These are phyloP conservation scores for Bradypodion ventrale DNA, from an alignment of 2,797 vertebrate genomes.

Conservation along the genomic window DNA sequence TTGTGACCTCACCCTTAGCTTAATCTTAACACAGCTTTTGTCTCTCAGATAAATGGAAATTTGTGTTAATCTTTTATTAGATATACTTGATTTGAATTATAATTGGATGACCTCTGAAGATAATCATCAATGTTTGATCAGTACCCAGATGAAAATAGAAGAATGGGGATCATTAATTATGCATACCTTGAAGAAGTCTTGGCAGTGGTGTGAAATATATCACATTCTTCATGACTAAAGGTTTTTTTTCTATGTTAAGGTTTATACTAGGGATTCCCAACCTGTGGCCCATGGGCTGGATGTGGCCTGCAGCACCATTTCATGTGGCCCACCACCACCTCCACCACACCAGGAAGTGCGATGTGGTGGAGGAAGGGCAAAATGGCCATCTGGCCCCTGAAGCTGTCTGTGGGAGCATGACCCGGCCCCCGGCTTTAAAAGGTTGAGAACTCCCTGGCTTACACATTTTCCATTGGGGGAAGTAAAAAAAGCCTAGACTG, in stretches of 20 bases:
- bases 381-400: no score
- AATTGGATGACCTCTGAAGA: slow-evolving; percentile 44
- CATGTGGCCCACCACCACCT: no score
- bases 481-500: neutral
- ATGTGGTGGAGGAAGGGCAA: no score
- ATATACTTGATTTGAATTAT: slow-evolving; percentile 47
- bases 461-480: neutral
- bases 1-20: slow-evolving; percentile 8
- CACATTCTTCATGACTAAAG: neutral
- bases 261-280: no score
- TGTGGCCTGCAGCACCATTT: no score
- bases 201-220: slow-evolving; percentile 12
- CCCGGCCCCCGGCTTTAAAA: no score
- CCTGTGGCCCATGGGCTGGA: no score
- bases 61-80: slow-evolving; percentile 48
- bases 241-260: slow-evolving; percentile 6
- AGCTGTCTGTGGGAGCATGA: no score
- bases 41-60: slow-evolving; percentile 32
- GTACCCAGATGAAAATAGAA: slow-evolving; percentile 37
- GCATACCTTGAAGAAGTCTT: slow-evolving; percentile 21
- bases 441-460: no score
- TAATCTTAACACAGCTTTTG: slow-evolving; percentile 39
- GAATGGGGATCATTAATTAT: slow-evolving; percentile 37
- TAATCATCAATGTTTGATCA: slow-evolving; percentile 44
- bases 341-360: no score